Base-by-base conservation (phyloP, 2,888 invertebrate genomes). In the Drosophila emarginata region DNA sequence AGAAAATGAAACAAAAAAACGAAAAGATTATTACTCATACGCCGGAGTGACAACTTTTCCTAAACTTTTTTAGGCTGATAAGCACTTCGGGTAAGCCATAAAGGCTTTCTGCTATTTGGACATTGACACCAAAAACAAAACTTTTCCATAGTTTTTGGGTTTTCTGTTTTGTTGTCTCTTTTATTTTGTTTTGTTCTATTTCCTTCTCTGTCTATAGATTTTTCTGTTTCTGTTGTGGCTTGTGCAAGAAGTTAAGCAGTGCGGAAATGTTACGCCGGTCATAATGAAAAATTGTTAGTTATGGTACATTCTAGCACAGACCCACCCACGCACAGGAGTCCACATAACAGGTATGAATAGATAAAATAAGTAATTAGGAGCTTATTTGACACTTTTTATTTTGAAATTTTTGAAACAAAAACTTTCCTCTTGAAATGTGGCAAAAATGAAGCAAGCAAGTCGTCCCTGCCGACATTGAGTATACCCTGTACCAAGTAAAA, bases 21-120 rank as follows among this genome's bases (percentile, higher is more conserved):
- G 39, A 14, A 36, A 14, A 15, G 28, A 36, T 32, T 57, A 72
- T 72, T 67, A 67, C 58, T 61, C 40, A 62, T 71, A 62, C 60
- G 52, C 57, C 39, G 39, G 68, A 39, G 74, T 68, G 77, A 73
- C 65, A 74, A 79, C 67, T 79, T 79, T 73, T 87, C 69, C 37
- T 37, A 80, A 81, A 84, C 67, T 87, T 84, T 86, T 62, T 18
- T 15, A 54, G 54, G 18, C 54, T 36, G 54, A 54, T 54, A 54
- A 54, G 54, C 54, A 54, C 32, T 54, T 36, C 11, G 36, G 45
- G 54, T 54, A 54, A 54, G 54, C 54, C 54, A 18, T 54, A 54
- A 54, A 54, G 54, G 32, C 54, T 12, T 36, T 54, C 36, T 54
- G 54, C 32, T 54, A 36, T 54, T 54, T 54, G 54, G 54, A 32